Conservation (phyloP, 2,888 invertebrate genomes). For the Zele albiditarsus region DNA sequence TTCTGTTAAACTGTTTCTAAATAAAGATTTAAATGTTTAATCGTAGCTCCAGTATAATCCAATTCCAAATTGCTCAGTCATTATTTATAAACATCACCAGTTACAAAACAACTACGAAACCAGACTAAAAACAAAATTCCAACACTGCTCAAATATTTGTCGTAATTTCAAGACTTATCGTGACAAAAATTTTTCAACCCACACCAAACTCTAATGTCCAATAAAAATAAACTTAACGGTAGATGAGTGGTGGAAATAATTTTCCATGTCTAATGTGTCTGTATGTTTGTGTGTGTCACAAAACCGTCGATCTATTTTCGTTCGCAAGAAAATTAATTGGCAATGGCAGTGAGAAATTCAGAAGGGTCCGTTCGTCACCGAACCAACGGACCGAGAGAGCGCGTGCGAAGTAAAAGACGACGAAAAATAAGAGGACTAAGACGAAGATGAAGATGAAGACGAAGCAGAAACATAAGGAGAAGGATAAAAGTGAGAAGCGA, state of each 20-base stretch:
- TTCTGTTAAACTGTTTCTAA: too few relatives aligned
- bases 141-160: too few relatives aligned
- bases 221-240: neutral
- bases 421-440: conserved; percentile 5
- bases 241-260: neutral
- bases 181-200: too few relatives aligned
- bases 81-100: too few relatives aligned
- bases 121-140: too few relatives aligned
- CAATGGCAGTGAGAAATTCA: conserved; percentile 45
- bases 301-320: conserved; percentile 30
- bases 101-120: too few relatives aligned
- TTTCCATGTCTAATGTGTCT: neutral
- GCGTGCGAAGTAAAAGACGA: conserved; percentile 27
- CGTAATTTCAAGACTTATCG: too few relatives aligned
- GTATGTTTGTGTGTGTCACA: neutral
- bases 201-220: neutral
- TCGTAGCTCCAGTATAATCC: too few relatives aligned
- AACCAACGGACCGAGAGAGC: conserved; percentile 25
- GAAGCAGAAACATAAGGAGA: conserved; percentile 28
- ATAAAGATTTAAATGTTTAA: too few relatives aligned
- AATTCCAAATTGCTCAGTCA: too few relatives aligned
- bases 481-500: conserved; percentile 14
- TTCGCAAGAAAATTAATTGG: conserved; percentile 41
- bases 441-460: conserved; percentile 26
- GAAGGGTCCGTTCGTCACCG: conserved; percentile 42